These are phyloP conservation scores for Drosophila colorata DNA, from an alignment of 2,888 invertebrate genomes.

Conservation along the genomic window DNA sequence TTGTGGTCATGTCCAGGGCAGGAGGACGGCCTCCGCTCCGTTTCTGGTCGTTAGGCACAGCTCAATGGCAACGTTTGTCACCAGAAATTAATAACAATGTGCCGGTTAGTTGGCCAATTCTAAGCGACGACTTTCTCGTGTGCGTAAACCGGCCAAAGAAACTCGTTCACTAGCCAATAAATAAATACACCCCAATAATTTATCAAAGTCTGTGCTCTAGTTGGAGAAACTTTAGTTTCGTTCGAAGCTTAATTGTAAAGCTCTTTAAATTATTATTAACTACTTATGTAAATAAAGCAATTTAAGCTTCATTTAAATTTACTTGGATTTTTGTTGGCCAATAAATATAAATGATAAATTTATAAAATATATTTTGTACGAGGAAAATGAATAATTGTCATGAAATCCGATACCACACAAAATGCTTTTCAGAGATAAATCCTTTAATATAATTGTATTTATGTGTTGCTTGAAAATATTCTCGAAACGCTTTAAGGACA, in stretches of 20 bases:
- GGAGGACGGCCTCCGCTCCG: conserved; percentile 24
- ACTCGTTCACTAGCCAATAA: conserved; percentile 50
- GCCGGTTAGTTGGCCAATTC: conserved; percentile 75
- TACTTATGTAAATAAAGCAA: no score
- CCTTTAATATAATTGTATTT: no score
- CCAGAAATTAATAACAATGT: conserved; percentile 78
- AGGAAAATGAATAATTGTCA: no score
- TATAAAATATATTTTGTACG: no score
- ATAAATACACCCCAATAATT: conserved; percentile 24
- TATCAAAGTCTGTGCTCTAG: conserved; percentile 20
- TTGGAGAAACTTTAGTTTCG: conserved; percentile 39
- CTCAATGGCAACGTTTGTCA: conserved; percentile 76
- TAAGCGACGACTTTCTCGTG: conserved; percentile 66
- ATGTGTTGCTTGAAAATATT: no score
- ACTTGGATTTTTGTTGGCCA: no score
- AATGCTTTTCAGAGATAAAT: no score
- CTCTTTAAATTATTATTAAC: no score
- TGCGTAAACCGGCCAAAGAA: conserved; percentile 63
- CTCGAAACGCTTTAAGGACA: no score
- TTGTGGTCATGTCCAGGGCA: conserved; percentile 48
- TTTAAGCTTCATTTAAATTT: no score
- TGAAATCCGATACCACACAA: no score
- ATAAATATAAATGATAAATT: no score
- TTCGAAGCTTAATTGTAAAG: not conserved
- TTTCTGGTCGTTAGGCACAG: conserved; percentile 68